Conservation (phyloP, 2,113 vertebrate species). For the Saiga tatarica region DNA sequence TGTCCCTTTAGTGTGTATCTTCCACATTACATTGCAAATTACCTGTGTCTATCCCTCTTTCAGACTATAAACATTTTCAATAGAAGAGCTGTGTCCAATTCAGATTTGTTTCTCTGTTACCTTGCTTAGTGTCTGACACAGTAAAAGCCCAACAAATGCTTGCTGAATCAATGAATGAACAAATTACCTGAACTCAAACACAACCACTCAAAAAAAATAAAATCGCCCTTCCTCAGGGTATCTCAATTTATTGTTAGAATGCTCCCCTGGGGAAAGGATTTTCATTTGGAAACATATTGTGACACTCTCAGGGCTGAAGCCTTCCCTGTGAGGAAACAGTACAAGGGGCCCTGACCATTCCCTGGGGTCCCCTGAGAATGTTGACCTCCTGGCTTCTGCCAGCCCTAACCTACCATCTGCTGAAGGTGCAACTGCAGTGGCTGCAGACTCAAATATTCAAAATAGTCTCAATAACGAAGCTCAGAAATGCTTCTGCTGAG, state of each 20-base stretch:
- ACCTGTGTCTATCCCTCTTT: neutral
- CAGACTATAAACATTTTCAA: neutral
- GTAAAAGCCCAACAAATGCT: neutral
- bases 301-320: neutral
- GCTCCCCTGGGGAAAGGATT: neutral
- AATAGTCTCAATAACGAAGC: neutral
- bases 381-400: neutral
- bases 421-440: neutral
- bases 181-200: conserved; percentile 1
- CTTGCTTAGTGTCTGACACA: neutral
- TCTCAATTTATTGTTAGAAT: conserved; percentile 22
- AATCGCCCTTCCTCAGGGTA: neutral
- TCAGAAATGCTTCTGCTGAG: conserved; percentile 56
- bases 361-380: neutral
- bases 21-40: neutral
- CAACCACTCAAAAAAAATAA: neutral
- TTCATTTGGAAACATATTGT: neutral
- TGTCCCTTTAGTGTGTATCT: neutral
- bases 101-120: neutral
- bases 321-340: neutral
- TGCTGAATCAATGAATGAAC: conserved; percentile 5
- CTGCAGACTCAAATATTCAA: conserved; percentile 20
- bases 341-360: neutral
- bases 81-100: neutral
- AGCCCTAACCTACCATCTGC: neutral